phyloP scores from a whole-genome alignment of 2,797 vertebrate species.

The Tenualosa thibaudeaui region DNA sequence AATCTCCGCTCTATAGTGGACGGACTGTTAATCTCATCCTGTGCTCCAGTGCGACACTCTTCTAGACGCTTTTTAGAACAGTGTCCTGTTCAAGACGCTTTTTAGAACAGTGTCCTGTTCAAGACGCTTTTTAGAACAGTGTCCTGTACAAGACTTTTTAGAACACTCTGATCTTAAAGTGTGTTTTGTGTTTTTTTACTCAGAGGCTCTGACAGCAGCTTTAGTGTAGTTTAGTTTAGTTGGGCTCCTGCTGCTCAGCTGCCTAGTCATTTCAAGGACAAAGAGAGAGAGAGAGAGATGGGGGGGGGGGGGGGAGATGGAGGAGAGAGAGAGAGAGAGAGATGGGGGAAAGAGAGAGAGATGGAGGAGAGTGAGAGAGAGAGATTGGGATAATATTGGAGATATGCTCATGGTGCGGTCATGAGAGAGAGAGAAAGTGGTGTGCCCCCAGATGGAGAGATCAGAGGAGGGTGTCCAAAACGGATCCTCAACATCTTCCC shows the following conservation, averaged over 20 bases:
- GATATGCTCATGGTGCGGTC: too few species aligned
- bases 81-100: too few species aligned
- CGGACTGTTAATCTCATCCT: not conserved
- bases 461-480: too few species aligned
- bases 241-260: too few species aligned
- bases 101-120: not conserved
- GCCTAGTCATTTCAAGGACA: not conserved
- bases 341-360: not conserved
- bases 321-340: not conserved
- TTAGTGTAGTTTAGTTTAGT: not conserved
- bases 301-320: not conserved
- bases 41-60: not conserved
- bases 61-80: not conserved
- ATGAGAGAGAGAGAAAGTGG: not conserved
- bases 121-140: too few species aligned
- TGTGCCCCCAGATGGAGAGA: too few species aligned
- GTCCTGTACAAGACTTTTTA: not conserved
- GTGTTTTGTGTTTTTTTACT: not conserved
- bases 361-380: not conserved
- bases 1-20: not conserved
- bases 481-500: too few species aligned
- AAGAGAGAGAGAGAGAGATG: not conserved
- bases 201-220: not conserved
- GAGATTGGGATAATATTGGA: too few species aligned
- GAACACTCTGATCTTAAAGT: not conserved